Evolutionary conservation across 2,797 vertebrate species (phyloP).

Genomic region (Gephyroberyx darwinii): DNA sequence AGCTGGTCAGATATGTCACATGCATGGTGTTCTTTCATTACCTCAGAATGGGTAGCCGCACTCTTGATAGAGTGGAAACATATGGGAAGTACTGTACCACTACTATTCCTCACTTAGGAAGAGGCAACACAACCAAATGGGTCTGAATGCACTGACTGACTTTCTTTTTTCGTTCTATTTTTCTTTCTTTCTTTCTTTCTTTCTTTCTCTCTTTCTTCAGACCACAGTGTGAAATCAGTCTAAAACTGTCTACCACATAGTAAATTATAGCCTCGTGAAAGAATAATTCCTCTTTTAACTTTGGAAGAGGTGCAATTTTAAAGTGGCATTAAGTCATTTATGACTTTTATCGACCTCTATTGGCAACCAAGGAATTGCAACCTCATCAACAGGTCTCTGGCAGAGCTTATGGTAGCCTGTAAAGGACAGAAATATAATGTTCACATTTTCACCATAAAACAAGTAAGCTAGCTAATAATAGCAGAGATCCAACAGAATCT

Average conservation of each 20-base stretch:
- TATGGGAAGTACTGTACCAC: background rate
- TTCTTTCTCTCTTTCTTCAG: background rate
- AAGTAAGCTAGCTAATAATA: no score
- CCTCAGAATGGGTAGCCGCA: conserved; percentile 1
- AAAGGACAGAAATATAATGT: no score
- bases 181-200: conserved; percentile 1
- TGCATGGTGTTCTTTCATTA: conserved; percentile 20
- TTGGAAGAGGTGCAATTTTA: conserved; percentile 40
- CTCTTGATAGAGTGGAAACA: conserved; percentile 18
- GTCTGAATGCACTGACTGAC: background rate
- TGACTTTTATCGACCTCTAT: no score
- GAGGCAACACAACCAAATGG: background rate
- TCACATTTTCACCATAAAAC: no score
- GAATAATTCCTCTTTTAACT: conserved; percentile 39
- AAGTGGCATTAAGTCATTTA: conserved; percentile 12
- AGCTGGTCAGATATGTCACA: no score
- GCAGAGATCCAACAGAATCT: no score
- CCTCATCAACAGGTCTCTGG: no score
- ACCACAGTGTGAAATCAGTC: conserved; percentile 44
- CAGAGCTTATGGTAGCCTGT: no score
- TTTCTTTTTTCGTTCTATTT: conserved; percentile 2
- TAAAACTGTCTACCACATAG: conserved; percentile 49
- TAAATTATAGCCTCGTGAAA: conserved; percentile 51
- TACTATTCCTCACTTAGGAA: background rate
- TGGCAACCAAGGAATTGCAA: no score